These are phyloP conservation scores for Phoebastria nigripes DNA, from an alignment of 2,797 vertebrate genomes.

Conservation along the genomic window DNA sequence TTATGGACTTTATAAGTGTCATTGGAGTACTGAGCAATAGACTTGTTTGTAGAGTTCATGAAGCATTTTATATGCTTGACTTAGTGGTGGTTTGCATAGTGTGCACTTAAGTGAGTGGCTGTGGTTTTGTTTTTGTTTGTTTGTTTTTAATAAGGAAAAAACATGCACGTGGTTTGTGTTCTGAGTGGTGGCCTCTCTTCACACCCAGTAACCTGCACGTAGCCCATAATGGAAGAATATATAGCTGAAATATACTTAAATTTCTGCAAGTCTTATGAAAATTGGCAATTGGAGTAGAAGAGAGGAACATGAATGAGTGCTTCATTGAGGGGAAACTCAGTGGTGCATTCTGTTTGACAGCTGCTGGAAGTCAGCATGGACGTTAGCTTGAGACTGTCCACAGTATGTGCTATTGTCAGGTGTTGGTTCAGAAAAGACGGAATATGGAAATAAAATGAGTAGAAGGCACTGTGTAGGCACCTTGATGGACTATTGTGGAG, in stretches of 20 bases:
- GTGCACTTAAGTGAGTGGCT: neutral
- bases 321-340: neutral
- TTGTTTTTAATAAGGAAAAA: neutral
- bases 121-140: neutral
- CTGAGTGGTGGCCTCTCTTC: neutral
- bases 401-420: neutral
- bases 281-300: accelerated
- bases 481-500: neutral
- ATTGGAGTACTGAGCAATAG: neutral
- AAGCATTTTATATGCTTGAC: neutral
- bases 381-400: accelerated
- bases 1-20: accelerated
- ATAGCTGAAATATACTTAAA: neutral
- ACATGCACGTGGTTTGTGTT: accelerated
- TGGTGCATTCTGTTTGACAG: neutral
- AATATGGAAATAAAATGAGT: neutral
- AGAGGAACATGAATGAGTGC: neutral
- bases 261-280: neutral
- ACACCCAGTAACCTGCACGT: neutral
- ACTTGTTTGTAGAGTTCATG: neutral
- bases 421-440: neutral
- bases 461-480: neutral
- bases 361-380: neutral
- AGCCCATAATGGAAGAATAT: neutral
- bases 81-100: neutral